Base-by-base conservation (phyloP, 2,113 vertebrate species). In the Taxidea taxus region DNA sequence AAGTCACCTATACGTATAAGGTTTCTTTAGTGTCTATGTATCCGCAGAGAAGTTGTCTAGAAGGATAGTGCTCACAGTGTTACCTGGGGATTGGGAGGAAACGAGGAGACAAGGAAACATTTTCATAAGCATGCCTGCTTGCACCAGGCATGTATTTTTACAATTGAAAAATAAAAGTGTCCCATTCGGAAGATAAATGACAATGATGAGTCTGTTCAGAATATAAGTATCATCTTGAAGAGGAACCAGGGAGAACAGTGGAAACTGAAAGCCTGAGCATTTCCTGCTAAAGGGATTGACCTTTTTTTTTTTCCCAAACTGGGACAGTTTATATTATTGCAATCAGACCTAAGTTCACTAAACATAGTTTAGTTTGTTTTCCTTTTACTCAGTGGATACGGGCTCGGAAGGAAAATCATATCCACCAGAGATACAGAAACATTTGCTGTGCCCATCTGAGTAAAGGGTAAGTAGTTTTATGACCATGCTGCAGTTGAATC, bases 291-390 rank as follows among this genome's bases (percentile, higher is more conserved):
- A 34, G 9, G 80, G 49, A n/a, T 54, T 54, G 51, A 54, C 51
- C 1, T 54, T 54, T 54, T 54, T 54, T 51, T 16, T 51, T 49
- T 51, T 54, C n/a, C n/a, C n/a, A n/a, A 58, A 91, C 64, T 27
- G 62, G 62, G 49, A 68, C 20, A 4, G 27, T 42, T 93, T 66
- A 23, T n/a, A 20, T 90, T 68, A 68, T 7, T 84, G 68, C 31
- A 49, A 90, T 68, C 39, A 82, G 51, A 70, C 62, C 6, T 9
- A 34, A 29, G 34, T 60, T 68, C 80, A 51, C 77, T 94, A 88
- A 92, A 72, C 78, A 87, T n/a, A 75, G 92, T 34, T 42, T 18
- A 9, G 74, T 91, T 74, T 91, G 54, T 80, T 97, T 89, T 94
- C 87, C 84, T 49, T 75, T 60, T 82, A 34, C 39, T 34, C n/a